These are phyloP conservation scores for Neosilurus hyrtlii DNA, from an alignment of 2,797 vertebrate genomes.

Conservation along the genomic window DNA sequence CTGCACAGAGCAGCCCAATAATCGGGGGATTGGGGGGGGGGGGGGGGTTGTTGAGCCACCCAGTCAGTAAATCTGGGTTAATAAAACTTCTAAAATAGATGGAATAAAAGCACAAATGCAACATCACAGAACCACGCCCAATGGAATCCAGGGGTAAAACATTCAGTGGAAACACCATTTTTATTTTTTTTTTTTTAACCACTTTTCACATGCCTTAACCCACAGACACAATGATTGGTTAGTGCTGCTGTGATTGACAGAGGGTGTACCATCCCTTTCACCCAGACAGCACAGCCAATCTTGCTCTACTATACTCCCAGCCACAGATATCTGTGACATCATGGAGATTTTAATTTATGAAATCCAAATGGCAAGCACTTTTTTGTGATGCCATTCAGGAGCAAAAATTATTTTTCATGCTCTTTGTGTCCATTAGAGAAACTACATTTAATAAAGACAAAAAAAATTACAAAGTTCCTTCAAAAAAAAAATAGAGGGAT, in stretches of 20 bases:
- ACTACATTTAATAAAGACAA: neutral
- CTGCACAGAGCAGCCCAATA: too few relatives aligned
- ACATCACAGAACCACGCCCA: neutral
- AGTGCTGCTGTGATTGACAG: neutral
- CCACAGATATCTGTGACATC: neutral
- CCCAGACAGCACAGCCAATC: neutral
- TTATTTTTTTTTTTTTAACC: neutral
- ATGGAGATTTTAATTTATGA: neutral
- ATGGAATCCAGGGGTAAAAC: neutral
- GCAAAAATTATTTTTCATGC: neutral
- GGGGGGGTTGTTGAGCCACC: too few relatives aligned
- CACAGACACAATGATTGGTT: too few relatives aligned
- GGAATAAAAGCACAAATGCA: neutral
- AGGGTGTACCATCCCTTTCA: neutral
- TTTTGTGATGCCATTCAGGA: neutral
- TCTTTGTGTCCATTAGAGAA: neutral
- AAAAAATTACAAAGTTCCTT: neutral
- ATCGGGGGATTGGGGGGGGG: too few relatives aligned
- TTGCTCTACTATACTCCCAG: neutral
- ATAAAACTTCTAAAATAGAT: too few relatives aligned
- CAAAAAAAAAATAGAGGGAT: too few relatives aligned
- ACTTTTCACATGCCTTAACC: neutral
- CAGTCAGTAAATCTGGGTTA: too few relatives aligned
- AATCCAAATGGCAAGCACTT: neutral
- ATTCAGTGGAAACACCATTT: neutral